Base-by-base conservation (phyloP, 2,888 invertebrate genomes). In the Lottia gigantea region DNA sequence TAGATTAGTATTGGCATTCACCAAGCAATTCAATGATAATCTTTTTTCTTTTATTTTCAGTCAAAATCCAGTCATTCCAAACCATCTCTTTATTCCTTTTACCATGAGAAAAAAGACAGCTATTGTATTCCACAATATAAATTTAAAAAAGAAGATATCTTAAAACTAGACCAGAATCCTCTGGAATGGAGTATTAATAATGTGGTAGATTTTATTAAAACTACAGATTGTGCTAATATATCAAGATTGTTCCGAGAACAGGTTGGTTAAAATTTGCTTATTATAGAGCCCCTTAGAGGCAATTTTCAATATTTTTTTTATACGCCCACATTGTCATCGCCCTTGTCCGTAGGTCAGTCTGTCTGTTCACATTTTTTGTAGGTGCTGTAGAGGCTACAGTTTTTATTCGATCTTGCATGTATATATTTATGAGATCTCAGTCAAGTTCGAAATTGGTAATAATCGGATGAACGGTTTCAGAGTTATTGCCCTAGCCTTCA, bases 171-270 rank as follows among this genome's bases (percentile, higher is more conserved):
- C 45, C 81, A 81, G 63, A 88, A 89, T 76, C 93, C 93, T 0
- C 81, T 93, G 2, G 90, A 91, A 71, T 94, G 94, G 94, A 91
- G 91, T 2, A 91, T 93, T 0, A 91, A 92, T 63, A 92, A 94
- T 73, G 92, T 94, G 0, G 91, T 92, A 78, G 89, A 91, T n/a
- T 93, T 92, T 84, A 88, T 94, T 25, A 89, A 89, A 69, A 91
- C 90, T 77, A 93, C 93, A 0, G 92, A 93, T 77, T 93, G 93
- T 85, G 92, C 92, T 81, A 90, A 92, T 19, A 89, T 93, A 46
- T 93, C 93, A 0, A 90, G 92, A 46, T 90, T 91, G 63, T 91
- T 93, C 82, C 91, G 90, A 79, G 92, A 92, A 79, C 93, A 93
- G 88, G 91, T 90, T 76, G 64, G 80, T 74, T 49, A n/a, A 23